phyloP scores from a whole-genome alignment of 2,888 invertebrate genomes.

The Hirtodrosophila alboralis region DNA sequence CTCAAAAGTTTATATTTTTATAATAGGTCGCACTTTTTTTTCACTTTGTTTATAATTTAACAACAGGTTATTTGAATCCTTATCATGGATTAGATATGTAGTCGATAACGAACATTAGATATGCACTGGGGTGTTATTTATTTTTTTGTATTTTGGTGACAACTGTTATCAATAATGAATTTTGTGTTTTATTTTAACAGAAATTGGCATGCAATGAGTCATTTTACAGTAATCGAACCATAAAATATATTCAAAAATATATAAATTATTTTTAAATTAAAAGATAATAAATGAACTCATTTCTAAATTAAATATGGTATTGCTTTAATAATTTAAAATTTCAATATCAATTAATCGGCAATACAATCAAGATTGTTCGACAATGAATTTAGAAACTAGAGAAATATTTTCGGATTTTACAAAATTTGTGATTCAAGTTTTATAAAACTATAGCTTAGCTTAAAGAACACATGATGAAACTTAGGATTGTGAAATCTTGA shows the following conservation, averaged over 20 bases:
- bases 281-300: too few species aligned
- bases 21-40: neutral
- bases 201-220: constrained; percentile 26
- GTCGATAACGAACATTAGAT: constrained; percentile 1
- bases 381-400: too few species aligned
- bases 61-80: constrained; percentile 9
- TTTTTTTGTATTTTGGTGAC: too few species aligned
- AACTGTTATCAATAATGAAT: constrained; percentile 6
- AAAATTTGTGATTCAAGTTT: too few species aligned
- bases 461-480: too few species aligned
- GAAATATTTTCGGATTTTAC: too few species aligned
- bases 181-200: neutral
- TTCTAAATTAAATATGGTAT: too few species aligned
- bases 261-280: neutral
- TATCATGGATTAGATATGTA: constrained; percentile 22
- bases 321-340: too few species aligned
- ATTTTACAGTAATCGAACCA: neutral
- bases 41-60: constrained; percentile 6
- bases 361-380: too few species aligned
- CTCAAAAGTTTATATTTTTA: constrained; percentile 26
- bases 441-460: too few species aligned
- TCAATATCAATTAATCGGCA: too few species aligned
- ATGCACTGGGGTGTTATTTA: neutral
- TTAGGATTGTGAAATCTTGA: too few species aligned
- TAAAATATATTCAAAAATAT: neutral